Base-by-base conservation (phyloP, 2,797 vertebrate species). In the Carduelis carduelis region DNA sequence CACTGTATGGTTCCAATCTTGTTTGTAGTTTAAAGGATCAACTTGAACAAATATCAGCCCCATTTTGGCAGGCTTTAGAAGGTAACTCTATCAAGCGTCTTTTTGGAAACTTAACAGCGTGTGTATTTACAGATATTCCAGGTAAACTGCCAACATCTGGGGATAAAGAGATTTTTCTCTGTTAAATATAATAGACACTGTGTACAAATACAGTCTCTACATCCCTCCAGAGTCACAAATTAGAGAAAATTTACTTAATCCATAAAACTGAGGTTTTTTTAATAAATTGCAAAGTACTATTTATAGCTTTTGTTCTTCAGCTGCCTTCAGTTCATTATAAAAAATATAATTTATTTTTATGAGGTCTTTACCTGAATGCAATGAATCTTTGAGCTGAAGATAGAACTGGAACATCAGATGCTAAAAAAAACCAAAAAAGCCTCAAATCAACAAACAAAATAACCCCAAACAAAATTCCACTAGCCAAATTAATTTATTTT, bases 401-500 rank as follows among this genome's bases (percentile, higher is more conserved):
- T 1, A 71, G 27, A 93, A 77, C 6, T 70, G 23, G 19, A 83
- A 49, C 2, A 0, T 37, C 22, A 28, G 41, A 65, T 37, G 5
- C 4, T 68, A 56, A 57, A 46, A 20, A 35, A 35, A 8, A 0
- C 0, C 0, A 1, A 10, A 74, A 59, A n/a, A 3, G 3, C 3
- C 3, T 16, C 4, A 64, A 47, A 60, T 17, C 6, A 43, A 34
- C 5, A 41, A 70, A 55, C 7, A 27, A 47, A 16, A n/a, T 64
- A 32, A 17, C 3, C 2, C 1, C 3, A 21, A 46, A n/a, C 3
- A 50, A 57, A 79, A n/a, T 44, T 39, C 13, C 34, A 59, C 18
- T 34, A 16, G 8, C 21, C 17, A 52, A 46, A 52, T 80, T 30
- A 9, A 24, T 53, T 66, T 79, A 0, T 43, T 49, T 72, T 76